Evolutionary conservation across 2,888 invertebrate species (phyloP), one percentile per base, ranked within the genome.

Genomic region (Melinaea marsaeus): DNA sequence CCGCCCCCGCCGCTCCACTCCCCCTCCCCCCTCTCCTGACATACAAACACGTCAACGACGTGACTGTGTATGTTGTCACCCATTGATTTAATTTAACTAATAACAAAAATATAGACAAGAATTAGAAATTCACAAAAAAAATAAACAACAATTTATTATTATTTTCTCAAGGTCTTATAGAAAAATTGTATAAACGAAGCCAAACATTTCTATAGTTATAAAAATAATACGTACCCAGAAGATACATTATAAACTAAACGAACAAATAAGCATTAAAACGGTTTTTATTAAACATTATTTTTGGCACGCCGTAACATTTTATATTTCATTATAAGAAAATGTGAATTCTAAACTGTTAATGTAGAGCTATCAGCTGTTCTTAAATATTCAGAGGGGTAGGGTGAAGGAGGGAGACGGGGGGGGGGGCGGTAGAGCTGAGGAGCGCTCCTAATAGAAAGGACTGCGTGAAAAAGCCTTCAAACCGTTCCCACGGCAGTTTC

Each of bases 21-120:
- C 58, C 62, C 64, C 32, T 48, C 35, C 62, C 73, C 62, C 67
- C 54, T 57, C 70, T 70, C 74, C 69, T 71, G 32, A 51, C 63
- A 62, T 55, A 33, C 55, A 59, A 11, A 34, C 55, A 3, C 61
- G 55, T 32, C 54, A 35, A 48, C 55, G 56, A 54, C 60, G 59
- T 63, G 57, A 63, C 63, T 63, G 51, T 57, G 57, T 60, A 63
- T 54, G 35, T 60, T 57, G 35, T 51, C 58, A 58, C 6, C 22
- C 60, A 54, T 37, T 34, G 51, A 42, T 58, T 37, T 58, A 55
- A 58, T 47, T 46, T 22, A 55, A 13, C 58, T 42, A 47, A 55
- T 45, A 13, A 37, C 37, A 22, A 34, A 32, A 35, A 45, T 46
- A 7, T 9, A 42, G 6, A 42, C 6, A 7, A 9, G 13, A 46